Base-by-base conservation (phyloP, 2,797 vertebrate genomes). In the Dipus sagitta region DNA sequence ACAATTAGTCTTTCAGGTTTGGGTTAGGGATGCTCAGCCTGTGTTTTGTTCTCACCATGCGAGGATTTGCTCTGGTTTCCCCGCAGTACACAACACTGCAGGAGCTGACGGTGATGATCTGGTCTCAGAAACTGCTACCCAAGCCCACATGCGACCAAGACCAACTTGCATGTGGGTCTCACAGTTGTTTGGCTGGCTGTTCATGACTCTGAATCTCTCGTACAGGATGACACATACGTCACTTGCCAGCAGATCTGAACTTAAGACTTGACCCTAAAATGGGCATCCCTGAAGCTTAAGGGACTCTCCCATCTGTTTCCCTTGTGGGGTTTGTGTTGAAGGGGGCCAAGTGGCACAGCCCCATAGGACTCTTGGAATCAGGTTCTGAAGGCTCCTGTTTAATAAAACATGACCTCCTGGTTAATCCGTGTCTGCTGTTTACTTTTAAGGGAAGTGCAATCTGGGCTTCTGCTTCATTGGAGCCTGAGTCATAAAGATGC, bases 71-170 rank as follows among this genome's bases (percentile, higher is more conserved):
- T 38, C 96, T 24, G 93, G 32, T 96, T 18, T 94, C 21, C 81
- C 83, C 18, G 0, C 10, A 3, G 32, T 32, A 15, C 23, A n/a
- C 4, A 76, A 86, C 28, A 10, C 88, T 78, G 71, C 95, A 72
- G 76, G 85, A 58, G 58, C n/a, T 68, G 84, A 86, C 72, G 72
- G 75, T 75, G 88, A 92, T 74, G 86, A 95, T 88, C 93, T 93
- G 95, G 91, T 93, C 92, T 89, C 93, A 91, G 91, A 75, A 92
- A 74, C 38, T 91, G 13, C 30, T 17, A 88, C 91, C 93, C 93
- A 94, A 95, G 78, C 84, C 32, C 86, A 32, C 75, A 89, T 87
- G 93, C n/a, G 72, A 88, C 76, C 77, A 28, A 87, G 82, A 67
- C 93, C 79, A 74, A 62, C 72, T 47, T 64, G 21, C 47, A 28